Percentiles rank a stretch among this genome's conserved stretches.
These are phyloP conservation scores for Rhadina sibilatrix DNA, from an alignment of 2,113 vertebrate genomes.

Conservation along the genomic window DNA sequence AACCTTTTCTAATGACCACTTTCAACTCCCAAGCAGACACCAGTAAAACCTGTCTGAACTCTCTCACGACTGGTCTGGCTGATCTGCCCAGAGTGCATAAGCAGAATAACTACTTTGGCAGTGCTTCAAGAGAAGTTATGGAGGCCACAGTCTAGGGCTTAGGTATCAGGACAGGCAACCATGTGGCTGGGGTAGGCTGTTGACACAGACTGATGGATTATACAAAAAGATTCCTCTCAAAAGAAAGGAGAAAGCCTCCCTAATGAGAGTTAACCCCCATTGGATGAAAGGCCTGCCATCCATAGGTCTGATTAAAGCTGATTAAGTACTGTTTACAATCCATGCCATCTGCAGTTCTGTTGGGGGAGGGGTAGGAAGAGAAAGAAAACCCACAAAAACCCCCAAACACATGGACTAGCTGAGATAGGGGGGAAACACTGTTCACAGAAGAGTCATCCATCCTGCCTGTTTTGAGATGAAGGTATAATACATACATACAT, in stretches of 20 bases:
- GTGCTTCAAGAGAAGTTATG: background rate
- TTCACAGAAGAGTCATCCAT: background rate
- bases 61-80: background rate
- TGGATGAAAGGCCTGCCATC: background rate
- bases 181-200: background rate
- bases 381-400: background rate
- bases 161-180: background rate
- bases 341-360: background rate
- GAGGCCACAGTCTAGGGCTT: background rate
- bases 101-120: background rate
- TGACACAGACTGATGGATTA: background rate
- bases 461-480: background rate
- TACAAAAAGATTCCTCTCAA: background rate
- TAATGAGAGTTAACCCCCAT: background rate
- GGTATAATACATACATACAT: background rate
- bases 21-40: background rate
- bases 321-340: background rate
- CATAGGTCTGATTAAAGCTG: background rate
- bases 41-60: background rate
- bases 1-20: background rate
- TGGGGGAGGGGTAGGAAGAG: background rate
- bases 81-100: background rate
- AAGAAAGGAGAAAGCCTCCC: background rate
- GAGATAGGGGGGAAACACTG: background rate
- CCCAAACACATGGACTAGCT: background rate